These are phyloP conservation scores for Diplogasteroides magnus DNA, from an alignment of 1,140 invertebrate genomes.

Conservation along the genomic window DNA sequence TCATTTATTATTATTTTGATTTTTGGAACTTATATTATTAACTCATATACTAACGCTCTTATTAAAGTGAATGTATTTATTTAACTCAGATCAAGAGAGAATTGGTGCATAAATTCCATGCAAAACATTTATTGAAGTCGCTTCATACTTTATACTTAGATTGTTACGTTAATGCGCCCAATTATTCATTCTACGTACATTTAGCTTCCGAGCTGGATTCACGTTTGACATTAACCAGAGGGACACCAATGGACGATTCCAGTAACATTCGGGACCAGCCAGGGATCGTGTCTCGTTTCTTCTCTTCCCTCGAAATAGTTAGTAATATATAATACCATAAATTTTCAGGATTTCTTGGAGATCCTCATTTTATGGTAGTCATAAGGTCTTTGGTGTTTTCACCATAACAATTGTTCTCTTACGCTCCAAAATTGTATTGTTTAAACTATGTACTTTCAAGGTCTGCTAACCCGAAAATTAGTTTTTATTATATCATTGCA, in stretches of 20 bases:
- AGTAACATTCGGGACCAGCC: slow-evolving; percentile 36
- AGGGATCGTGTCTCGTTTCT: slow-evolving; percentile 33
- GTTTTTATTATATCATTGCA: no score
- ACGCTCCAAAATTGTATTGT: slow-evolving; percentile 7
- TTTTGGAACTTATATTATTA: no score
- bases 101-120: no score
- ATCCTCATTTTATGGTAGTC: slow-evolving; percentile 11
- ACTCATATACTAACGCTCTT: no score
- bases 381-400: slow-evolving; percentile 33
- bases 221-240: not conserved
- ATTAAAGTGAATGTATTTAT: no score
- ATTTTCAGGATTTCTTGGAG: slow-evolving; percentile 16
- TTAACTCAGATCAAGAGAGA: no score
- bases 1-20: no score
- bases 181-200: no score
- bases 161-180: not conserved
- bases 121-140: not conserved
- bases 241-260: not conserved
- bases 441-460: not conserved
- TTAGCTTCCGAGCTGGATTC: not conserved
- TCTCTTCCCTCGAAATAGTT: slow-evolving; percentile 29
- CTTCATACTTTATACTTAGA: not conserved
- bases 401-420: not conserved
- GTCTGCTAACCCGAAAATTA: no score
- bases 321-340: no score